A percentile compares a stretch with the other conserved stretches of the same genome.
Conservation (phyloP, 2,113 vertebrate genomes). For the Python bivittatus region DNA sequence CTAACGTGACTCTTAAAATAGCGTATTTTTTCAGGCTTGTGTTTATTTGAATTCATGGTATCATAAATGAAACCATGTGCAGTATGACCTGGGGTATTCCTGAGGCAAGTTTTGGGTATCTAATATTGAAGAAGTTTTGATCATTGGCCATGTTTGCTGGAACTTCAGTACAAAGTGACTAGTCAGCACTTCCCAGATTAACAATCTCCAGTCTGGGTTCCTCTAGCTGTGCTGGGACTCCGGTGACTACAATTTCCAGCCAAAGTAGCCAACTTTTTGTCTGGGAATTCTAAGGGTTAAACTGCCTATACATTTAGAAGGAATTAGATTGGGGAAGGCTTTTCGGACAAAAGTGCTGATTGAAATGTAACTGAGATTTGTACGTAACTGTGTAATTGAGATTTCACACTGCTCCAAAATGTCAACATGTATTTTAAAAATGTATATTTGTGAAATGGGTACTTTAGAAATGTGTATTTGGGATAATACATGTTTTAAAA, state of each 20-base stretch:
- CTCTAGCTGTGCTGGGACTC: too few relatives aligned
- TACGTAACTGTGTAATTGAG: too few relatives aligned
- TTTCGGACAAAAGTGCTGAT: too few relatives aligned
- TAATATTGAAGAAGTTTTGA: background rate
- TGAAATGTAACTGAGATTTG: too few relatives aligned
- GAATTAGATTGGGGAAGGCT: too few relatives aligned
- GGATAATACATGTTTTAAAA: background rate
- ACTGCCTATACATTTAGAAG: too few relatives aligned
- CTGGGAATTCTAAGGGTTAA: too few relatives aligned
- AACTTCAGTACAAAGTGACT: background rate
- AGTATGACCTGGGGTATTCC: background rate
- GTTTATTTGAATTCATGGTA: background rate
- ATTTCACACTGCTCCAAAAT: background rate
- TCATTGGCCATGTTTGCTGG: background rate
- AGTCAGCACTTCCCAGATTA: background rate
- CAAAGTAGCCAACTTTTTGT: too few relatives aligned
- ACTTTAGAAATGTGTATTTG: background rate
- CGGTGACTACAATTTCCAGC: too few relatives aligned
- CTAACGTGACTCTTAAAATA: background rate
- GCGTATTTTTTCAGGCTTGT: background rate
- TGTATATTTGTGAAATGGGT: background rate
- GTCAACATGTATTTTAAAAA: background rate
- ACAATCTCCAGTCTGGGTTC: background rate
- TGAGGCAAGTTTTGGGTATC: background rate
- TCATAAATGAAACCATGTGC: background rate